These are phyloP conservation scores for Cariama cristata DNA, from an alignment of 2,113 vertebrate genomes.

Conservation along the genomic window DNA sequence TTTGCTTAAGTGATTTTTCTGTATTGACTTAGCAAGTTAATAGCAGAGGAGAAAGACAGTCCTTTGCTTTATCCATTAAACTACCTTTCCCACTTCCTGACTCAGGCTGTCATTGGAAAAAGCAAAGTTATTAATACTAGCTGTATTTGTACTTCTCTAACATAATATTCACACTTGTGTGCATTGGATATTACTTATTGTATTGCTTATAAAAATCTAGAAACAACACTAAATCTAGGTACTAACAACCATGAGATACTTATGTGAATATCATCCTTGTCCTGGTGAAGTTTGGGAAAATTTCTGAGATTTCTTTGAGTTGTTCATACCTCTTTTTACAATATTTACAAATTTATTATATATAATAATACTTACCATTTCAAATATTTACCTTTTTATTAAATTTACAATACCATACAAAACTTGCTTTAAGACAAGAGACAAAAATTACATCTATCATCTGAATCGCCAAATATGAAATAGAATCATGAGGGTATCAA, in stretches of 20 bases:
- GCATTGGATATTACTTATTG: neutral
- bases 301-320: neutral
- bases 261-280: neutral
- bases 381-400: neutral
- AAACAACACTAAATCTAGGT: neutral
- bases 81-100: neutral
- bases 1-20: constrained; percentile 20
- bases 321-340: neutral
- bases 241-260: neutral
- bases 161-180: neutral
- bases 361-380: neutral
- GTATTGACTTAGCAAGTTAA: neutral
- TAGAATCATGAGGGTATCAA: neutral
- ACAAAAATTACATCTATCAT: neutral
- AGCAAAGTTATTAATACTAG: neutral
- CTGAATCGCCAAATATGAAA: neutral
- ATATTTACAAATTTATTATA: neutral
- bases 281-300: neutral
- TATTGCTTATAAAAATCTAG: neutral
- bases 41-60: neutral
- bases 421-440: neutral
- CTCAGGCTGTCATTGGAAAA: neutral
- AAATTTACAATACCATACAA: neutral
- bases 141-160: neutral
- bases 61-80: neutral